Percentiles rank a stretch among this genome's conserved stretches.
Evolutionary conservation across 2,113 vertebrate genomes (phyloP).

Genomic region (Balaenoptera acutorostrata): DNA sequence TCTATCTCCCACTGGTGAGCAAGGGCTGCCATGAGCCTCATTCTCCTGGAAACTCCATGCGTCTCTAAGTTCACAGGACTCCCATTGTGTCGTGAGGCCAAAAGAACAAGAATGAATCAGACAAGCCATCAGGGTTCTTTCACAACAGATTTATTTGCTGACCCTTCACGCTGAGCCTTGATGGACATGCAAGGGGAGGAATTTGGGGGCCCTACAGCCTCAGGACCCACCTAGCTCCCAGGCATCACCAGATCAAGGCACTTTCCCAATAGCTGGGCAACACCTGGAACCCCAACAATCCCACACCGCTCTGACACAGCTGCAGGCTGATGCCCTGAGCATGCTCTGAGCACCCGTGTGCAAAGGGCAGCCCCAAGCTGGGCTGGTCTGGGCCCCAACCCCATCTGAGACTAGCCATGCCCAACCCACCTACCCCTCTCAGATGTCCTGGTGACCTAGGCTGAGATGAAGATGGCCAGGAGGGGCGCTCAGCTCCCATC

Average conservation of each 20-base stretch:
- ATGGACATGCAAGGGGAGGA: not conserved
- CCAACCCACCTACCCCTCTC: not conserved
- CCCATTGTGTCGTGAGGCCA: fast-evolving
- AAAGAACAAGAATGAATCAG: not conserved
- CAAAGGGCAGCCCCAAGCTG: not conserved
- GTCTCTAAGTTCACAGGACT: not conserved
- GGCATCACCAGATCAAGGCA: constrained; percentile 1
- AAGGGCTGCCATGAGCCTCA: not conserved
- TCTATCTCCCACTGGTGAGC: not conserved
- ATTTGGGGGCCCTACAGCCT: not conserved
- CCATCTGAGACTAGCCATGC: not conserved
- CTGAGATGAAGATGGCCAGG: not conserved
- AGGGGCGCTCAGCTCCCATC: not conserved
- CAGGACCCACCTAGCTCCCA: not conserved
- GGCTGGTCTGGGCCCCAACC: not conserved
- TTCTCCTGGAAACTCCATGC: not conserved
- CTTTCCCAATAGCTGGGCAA: not conserved
- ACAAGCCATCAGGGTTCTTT: not conserved
- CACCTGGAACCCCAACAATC: not conserved
- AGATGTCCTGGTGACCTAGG: not conserved
- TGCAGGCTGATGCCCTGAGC: not conserved
- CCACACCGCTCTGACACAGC: not conserved
- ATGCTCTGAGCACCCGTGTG: not conserved
- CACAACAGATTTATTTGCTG: constrained; percentile 52
- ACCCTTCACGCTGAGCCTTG: not conserved